Evolutionary conservation across 2,888 invertebrate species (phyloP), one percentile per base, ranked within the genome.

Genomic region (Apomyelois bistriatella): DNA sequence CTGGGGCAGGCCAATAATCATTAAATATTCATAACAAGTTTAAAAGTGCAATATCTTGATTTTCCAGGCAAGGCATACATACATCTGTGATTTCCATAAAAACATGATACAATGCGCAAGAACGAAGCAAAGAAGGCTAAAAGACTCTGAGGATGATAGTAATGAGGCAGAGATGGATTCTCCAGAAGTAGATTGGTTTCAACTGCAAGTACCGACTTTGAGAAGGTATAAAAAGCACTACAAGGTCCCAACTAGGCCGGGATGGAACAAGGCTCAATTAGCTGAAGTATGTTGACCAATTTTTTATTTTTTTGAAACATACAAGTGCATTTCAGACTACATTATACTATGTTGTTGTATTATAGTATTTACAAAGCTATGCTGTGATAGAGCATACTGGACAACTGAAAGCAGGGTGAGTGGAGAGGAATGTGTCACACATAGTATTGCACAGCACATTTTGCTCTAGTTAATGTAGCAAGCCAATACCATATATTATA

Each of bases 31-130:
- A 3, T 22, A 22, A 22, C 22, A 22, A 3, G 22, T 22, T 22
- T 22, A n/a, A n/a, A n/a, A n/a, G n/a, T 3, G 8, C 38, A 7
- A 13, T 12, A 40, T 16, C 9, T 5, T 16, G 6, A 17, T 12
- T 48, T 58, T 60, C 54, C 83, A 97, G 97, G 97, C 97, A 37
- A 93, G 96, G 67, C 98, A 99, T 79, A 97, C 96, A 68, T 98
- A 99, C 80, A 99, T 99, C 71, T 99, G 99, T 87, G 99, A 99
- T 79, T 95, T 95, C 75, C 99, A 99, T 85, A 99, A 99, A 87
- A 95, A 95, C 78, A 95, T 98, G 74, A 99, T 99, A 67, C 98
- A 98, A 80, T 96, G 96, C 81, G 97, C 98, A n/a, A 93, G 98
- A 64, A 96, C 96, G 12, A 98, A 98, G 79, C 94, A 98, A 57